Base-by-base conservation (phyloP, 2,113 vertebrate genomes). In the Xiphophorus couchianus region DNA sequence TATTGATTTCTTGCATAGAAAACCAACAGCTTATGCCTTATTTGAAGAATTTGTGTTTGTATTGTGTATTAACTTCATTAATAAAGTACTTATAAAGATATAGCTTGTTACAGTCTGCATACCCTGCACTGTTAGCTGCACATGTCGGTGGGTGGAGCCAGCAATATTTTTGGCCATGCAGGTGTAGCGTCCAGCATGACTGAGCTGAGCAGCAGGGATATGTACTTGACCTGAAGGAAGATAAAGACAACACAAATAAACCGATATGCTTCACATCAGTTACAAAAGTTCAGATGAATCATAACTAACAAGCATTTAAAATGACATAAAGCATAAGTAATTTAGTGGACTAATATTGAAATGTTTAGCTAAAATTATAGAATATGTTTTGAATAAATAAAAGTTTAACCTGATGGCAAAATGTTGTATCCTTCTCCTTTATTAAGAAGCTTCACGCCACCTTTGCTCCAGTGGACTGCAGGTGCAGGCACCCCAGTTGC, bases 81-180 rank as follows among this genome's bases (percentile, higher is more conserved):
- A 10, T 25, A 58, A n/a, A 58, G 51, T 7, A n/a, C 10, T 58
- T 58, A 58, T 58, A 25, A 58, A 58, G 3, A 22, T 33, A 33
- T 15, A 2, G 33, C 7, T 42, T 29, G 5, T 68, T 51, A 27
- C 14, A 5, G 4, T 35, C 5, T 61, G 3, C 2, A 67, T 12
- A 99, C 98, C 97, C 62, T 98, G 97, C 39, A 99, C 96, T 0
- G 74, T 95, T 58, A 99, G 96, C 44, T 93, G 96, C 33, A 95
- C 84, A 0, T 96, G 94, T 63, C 96, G 94, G 25, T 97, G 94
- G 9, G 97, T 96, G 10, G 95, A 94, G 25, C 98, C 98, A 2
- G 97, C 98, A 0, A 95, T 78, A 1, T 98, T 99, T 79, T 84
- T 92, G 9, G 97, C 97, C 1, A 90, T 66, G 33, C 98, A 99